A percentile compares a stretch with the other conserved stretches of the same genome.
Conservation (phyloP, 2,113 vertebrate genomes). For the Genyomyrus donnyi region DNA sequence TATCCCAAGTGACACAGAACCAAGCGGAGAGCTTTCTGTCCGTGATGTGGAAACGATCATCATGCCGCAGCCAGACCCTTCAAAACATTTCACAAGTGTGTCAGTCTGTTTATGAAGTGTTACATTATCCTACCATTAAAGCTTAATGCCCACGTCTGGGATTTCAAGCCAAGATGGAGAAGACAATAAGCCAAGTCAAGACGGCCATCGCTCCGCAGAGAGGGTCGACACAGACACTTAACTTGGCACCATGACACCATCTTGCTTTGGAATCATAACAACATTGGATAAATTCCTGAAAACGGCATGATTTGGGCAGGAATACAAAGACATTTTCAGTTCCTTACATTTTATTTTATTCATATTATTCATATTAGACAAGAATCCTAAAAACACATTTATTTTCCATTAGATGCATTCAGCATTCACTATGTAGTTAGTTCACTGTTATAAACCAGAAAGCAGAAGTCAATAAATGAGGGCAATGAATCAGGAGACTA, state of each 20-base stretch:
- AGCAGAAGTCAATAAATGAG: not conserved
- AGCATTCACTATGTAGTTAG: not conserved
- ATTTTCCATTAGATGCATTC: not conserved
- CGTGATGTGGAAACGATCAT: not conserved
- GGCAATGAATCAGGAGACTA: not conserved
- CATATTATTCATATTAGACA: not conserved
- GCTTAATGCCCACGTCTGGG: conserved; percentile 1
- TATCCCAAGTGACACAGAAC: not conserved
- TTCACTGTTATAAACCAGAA: not conserved
- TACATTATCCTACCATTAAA: conserved; percentile 1
- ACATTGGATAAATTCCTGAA: not conserved
- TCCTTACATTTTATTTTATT: not conserved
- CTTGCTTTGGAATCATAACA: not conserved
- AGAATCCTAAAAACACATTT: not conserved
- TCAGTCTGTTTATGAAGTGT: not conserved
- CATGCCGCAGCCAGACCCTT: not conserved
- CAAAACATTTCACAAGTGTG: not conserved
- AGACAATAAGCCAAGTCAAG: not conserved
- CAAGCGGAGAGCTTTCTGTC: not conserved
- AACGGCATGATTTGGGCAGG: not conserved
- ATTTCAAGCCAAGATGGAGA: not conserved
- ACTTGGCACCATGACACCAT: not conserved
- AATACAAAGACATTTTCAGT: not conserved
- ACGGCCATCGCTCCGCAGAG: not conserved
- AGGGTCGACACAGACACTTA: not conserved